Base-by-base conservation (phyloP, 2,113 vertebrate genomes). In the Geococcyx californianus region DNA sequence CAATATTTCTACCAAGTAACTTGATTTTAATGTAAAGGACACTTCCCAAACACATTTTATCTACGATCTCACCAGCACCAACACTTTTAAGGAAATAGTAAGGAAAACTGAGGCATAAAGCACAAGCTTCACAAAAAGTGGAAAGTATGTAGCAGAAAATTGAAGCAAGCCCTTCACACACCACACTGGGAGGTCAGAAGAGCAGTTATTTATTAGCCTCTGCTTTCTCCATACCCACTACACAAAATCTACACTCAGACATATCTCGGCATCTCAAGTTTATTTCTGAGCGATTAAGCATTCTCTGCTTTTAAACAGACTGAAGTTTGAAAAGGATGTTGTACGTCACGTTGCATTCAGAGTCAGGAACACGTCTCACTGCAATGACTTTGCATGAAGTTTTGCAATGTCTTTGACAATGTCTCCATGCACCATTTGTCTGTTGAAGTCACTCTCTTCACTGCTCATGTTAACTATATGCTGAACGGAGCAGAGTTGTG, bases 331-430 rank as follows among this genome's bases (percentile, higher is more conserved):
- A 83, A 79, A 45, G 47, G 13, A 63, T 59, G 70, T 36, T 76
- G 18, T 31, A 72, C 24, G 11, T 49, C 24, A 42, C 5, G 21
- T 51, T 24, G 29, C 21, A 60, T 26, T 40, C 36, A 60, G 47
- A 80, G 51, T 42, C 40, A 42, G 25, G 49, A 74, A 38, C 13
- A 12, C 1, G 3, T 16, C 0, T 0, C 23, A 59, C 2, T 68
- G 44, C 19, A 60, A 60, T 42, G 47, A 69, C 47, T 78, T 31
- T 38, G 49, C 6, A 23, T 5, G 31, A 60, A 85, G 31, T 26
- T 49, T 31, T 13, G 34, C 19, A 38, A 9, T 2, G 44, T 33
- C 69, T 77, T 84, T 44, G 55, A 74, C 31, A 74, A 47, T 3
- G 40, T 45, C 54, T 67, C 23, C 25, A 52, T 13, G 10, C 4